phyloP scores from a whole-genome alignment of 2,113 vertebrate genomes.

The western clawed frog (Xenopus tropicalis) region DNA sequence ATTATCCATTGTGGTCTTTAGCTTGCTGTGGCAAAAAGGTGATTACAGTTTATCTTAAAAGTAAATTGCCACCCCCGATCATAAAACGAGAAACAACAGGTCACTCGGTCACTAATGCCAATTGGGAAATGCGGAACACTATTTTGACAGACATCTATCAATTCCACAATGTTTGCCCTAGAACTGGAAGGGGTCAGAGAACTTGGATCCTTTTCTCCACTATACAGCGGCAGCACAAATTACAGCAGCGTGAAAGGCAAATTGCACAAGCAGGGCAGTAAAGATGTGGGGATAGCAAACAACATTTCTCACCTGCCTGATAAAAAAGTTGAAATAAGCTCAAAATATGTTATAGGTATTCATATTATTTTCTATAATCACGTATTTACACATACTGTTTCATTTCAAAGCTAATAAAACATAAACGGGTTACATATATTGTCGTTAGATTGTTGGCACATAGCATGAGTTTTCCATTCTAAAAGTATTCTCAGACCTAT shows the following conservation, averaged over 20 bases:
- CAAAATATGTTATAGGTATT: too few relatives aligned
- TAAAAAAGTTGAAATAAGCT: not conserved
- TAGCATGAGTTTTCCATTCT: too few relatives aligned
- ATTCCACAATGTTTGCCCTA: slow-evolving; percentile 26
- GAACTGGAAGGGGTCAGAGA: slow-evolving; percentile 15
- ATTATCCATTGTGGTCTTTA: too few relatives aligned
- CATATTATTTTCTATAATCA: too few relatives aligned
- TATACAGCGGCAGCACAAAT: slow-evolving; percentile 14
- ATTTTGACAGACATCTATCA: slow-evolving; percentile 24
- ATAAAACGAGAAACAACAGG: slow-evolving; percentile 1
- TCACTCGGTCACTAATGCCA: slow-evolving; percentile 18
- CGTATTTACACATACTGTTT: too few relatives aligned
- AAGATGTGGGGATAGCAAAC: slow-evolving; percentile 23
- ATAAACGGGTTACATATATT: too few relatives aligned
- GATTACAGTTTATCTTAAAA: slow-evolving; percentile 12
- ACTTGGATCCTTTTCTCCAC: not conserved
- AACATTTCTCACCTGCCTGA: slow-evolving; percentile 23
- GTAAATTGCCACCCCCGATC: slow-evolving; percentile 9
- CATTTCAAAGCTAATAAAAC: too few relatives aligned
- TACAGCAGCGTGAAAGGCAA: slow-evolving; percentile 20
- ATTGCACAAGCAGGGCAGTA: not conserved
- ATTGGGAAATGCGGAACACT: slow-evolving; percentile 1
- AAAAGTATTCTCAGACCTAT: too few relatives aligned
- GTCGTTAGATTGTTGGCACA: too few relatives aligned
- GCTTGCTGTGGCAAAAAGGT: not conserved